These are phyloP conservation scores for Poecilia velifera DNA, from an alignment of 2,797 vertebrate genomes.

Conservation along the genomic window DNA sequence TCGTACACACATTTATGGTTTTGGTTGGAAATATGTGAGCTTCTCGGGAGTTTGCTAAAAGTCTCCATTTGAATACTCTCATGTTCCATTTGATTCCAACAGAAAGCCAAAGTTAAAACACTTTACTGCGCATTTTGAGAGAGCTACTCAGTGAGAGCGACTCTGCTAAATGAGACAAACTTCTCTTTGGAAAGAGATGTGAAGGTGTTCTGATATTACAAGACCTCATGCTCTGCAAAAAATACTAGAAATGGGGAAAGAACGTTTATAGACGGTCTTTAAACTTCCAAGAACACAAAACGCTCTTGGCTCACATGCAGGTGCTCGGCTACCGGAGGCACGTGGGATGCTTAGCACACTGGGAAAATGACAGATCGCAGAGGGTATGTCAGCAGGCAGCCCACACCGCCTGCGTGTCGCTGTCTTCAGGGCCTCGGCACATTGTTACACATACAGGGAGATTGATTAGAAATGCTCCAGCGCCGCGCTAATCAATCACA, in stretches of 20 bases:
- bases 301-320: background rate
- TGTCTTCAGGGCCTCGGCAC: background rate
- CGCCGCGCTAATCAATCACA: slow-evolving; percentile 13
- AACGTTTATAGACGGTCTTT: background rate
- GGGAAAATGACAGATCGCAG: slow-evolving; percentile 4
- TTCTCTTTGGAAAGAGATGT: background rate
- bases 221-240: background rate
- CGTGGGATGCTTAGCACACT: background rate
- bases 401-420: background rate
- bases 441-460: slow-evolving; percentile 5
- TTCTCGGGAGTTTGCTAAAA: background rate
- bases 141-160: background rate
- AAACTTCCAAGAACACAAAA: background rate
- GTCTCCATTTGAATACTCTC: background rate
- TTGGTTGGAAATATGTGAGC: background rate
- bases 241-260: background rate
- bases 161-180: background rate
- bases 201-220: background rate
- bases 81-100: background rate
- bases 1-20: background rate
- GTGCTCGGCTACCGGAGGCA: slow-evolving; percentile 5
- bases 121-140: background rate
- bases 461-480: slow-evolving; percentile 6
- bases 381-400: slow-evolving; percentile 6
- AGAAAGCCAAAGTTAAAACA: background rate